phyloP scores from a whole-genome alignment of 2,113 vertebrate genomes.

The Bothrops jararaca region DNA sequence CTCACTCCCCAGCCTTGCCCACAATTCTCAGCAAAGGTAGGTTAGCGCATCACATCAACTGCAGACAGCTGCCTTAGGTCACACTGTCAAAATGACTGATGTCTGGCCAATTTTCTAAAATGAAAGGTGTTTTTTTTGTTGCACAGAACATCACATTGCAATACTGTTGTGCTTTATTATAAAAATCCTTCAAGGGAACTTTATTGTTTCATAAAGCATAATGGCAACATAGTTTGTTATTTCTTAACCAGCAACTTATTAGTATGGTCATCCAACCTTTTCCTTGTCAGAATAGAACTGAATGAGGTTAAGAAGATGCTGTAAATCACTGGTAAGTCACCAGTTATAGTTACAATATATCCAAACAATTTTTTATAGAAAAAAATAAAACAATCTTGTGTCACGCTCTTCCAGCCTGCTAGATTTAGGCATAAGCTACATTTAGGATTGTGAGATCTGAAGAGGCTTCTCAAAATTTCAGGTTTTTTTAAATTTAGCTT shows the following conservation, averaged over 20 bases:
- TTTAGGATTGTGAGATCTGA: background rate
- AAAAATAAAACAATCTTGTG: background rate
- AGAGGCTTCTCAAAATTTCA: background rate
- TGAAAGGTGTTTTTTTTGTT: background rate
- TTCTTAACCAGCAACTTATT: background rate
- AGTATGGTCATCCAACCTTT: background rate
- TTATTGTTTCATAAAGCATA: background rate
- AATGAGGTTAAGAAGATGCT: background rate
- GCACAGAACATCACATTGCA: background rate
- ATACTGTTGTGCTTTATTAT: background rate
- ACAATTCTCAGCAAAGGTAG: background rate
- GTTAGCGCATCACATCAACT: background rate
- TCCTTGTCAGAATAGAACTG: background rate
- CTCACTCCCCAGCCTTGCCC: background rate
- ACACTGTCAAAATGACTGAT: background rate
- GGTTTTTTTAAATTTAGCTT: background rate
- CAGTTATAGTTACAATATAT: background rate
- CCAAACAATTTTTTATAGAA: background rate
- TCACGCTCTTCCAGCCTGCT: background rate
- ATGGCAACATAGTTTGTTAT: background rate
- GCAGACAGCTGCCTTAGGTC: background rate
- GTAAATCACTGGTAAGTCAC: background rate
- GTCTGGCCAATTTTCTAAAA: background rate
- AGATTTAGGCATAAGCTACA: background rate
- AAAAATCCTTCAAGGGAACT: background rate